A percentile compares a stretch with the other conserved stretches of the same genome.
Conservation (phyloP, 2,113 vertebrate genomes). For the Chloropsis cyanopogon region DNA sequence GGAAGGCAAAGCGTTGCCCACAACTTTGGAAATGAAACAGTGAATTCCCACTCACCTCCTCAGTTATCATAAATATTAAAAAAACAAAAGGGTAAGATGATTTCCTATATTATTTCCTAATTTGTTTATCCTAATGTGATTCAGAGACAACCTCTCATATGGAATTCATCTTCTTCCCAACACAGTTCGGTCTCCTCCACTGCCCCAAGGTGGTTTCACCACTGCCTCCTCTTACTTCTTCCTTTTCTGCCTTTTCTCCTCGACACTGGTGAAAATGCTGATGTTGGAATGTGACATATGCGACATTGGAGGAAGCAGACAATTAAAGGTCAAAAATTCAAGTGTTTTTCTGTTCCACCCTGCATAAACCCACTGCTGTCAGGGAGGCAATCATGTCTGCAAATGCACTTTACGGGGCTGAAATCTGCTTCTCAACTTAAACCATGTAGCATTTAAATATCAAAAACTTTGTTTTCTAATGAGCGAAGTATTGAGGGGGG, state of each 20-base stretch:
- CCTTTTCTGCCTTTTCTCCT: not conserved
- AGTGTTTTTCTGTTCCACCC: constrained; percentile 34
- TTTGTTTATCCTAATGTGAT: not conserved
- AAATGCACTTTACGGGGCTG: constrained; percentile 37
- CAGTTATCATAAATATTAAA: not conserved
- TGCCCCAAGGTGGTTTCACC: not conserved
- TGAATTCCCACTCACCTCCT: not conserved
- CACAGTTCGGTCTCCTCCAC: not conserved
- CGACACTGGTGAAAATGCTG: not conserved
- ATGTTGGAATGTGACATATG: not conserved
- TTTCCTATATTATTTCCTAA: not conserved
- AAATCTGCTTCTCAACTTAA: constrained; percentile 54
- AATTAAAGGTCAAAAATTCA: constrained; percentile 68
- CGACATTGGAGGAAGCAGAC: not conserved
- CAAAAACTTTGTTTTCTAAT: constrained; percentile 77
- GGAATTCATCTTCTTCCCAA: not conserved
- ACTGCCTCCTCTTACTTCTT: not conserved
- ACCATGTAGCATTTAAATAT: constrained; percentile 73
- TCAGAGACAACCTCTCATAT: not conserved
- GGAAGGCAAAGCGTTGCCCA: not conserved
- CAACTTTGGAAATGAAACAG: not conserved
- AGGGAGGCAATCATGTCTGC: constrained; percentile 48
- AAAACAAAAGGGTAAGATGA: not conserved
- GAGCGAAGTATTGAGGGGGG: constrained; percentile 65
- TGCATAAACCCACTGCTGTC: constrained; percentile 39